Evolutionary conservation across 2,888 invertebrate genomes (phyloP).

Genomic region (Scaptomyza flava): DNA sequence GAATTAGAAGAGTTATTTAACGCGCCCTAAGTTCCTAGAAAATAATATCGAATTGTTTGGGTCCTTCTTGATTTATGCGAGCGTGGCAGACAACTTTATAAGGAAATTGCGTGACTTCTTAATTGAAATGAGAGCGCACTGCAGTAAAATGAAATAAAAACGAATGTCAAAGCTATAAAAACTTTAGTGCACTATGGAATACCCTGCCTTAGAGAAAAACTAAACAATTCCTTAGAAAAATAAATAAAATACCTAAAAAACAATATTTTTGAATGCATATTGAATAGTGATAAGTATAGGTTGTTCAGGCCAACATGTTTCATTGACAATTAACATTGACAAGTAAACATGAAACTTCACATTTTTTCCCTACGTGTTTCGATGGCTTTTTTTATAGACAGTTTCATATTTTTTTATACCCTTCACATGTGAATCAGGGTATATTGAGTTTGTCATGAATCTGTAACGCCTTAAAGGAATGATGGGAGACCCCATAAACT

Average conservation of each 20-base stretch:
- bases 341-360: too few species aligned
- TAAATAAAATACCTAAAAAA: background rate
- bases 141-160: constrained; percentile 6
- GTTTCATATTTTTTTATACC: too few species aligned
- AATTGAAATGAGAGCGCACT: constrained; percentile 62
- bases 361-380: too few species aligned
- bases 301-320: too few species aligned
- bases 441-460: too few species aligned
- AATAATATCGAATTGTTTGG: constrained; percentile 38
- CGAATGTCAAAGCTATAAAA: background rate
- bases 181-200: constrained; percentile 11
- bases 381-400: too few species aligned
- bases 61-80: constrained; percentile 64
- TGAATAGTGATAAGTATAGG: background rate
- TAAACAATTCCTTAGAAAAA: background rate
- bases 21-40: constrained; percentile 26
- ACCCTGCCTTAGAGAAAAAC: background rate
- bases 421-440: too few species aligned
- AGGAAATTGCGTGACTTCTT: constrained; percentile 75
- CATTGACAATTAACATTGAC: too few species aligned
- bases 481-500: too few species aligned
- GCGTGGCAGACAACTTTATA: constrained; percentile 66
- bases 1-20: constrained; percentile 38
- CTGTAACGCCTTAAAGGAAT: too few species aligned
- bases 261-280: background rate